Conservation (phyloP, 2,113 vertebrate genomes). For the Amblyopsis rosae region DNA sequence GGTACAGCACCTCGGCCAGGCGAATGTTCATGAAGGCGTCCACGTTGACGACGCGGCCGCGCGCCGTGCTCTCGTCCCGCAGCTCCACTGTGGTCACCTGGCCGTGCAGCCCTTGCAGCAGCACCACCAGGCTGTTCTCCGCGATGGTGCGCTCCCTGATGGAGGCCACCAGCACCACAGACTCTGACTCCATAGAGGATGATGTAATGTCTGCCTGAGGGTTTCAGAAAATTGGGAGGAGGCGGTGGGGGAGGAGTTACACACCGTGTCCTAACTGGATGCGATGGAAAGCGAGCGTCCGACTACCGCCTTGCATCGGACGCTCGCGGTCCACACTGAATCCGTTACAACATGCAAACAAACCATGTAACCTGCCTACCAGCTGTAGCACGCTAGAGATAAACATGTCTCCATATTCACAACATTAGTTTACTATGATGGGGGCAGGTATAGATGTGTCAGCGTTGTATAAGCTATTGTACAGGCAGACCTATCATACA, state of each 20-base stretch:
- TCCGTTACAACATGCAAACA: no score
- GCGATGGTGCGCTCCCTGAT: conserved; percentile 91
- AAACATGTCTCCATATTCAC: no score
- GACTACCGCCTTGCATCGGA: no score
- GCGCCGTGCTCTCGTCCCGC: conserved; percentile 86
- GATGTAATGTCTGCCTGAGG: neutral
- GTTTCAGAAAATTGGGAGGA: neutral
- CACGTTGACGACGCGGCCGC: conserved; percentile 84
- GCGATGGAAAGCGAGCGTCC: no score
- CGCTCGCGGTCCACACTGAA: no score
- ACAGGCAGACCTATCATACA: no score
- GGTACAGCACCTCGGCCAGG: conserved; percentile 83
- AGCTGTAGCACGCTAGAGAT: no score
- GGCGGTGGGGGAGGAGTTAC: neutral
- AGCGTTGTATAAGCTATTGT: no score
- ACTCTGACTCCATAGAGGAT: conserved; percentile 37
- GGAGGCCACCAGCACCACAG: conserved; percentile 73
- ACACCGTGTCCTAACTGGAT: neutral
- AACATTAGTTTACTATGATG: no score
- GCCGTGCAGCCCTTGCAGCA: conserved; percentile 91
- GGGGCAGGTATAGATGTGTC: no score
- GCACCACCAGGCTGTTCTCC: conserved; percentile 93
- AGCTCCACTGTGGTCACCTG: conserved; percentile 90
- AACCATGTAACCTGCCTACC: no score
- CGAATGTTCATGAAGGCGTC: conserved; percentile 97